Base-by-base conservation (phyloP, 2,113 vertebrate genomes). In the Nothoprocta perdicaria region DNA sequence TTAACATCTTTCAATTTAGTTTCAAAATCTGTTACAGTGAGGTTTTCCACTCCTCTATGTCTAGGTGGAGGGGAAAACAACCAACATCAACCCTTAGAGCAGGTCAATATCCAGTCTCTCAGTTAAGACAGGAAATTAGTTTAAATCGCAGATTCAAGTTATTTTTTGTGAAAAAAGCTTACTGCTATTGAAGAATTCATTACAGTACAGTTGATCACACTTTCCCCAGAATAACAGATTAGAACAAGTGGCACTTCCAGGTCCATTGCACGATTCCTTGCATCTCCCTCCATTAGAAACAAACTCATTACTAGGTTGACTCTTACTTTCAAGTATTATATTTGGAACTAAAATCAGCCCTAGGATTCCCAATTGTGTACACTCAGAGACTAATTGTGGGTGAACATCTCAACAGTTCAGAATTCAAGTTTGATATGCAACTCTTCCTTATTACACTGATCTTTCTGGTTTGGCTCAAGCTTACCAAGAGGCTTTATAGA, bases 311-410 rank as follows among this genome's bases (percentile, higher is more conserved):
- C 41, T 75, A n/a, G 27, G 11, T 74, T 66, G 61, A 18, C 46
- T 27, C 24, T 71, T 26, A 19, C 46, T 50, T 10, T 27, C 24
- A 27, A 52, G 26, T 27, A 63, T 67, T 90, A 92, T 84, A 90
- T 94, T 80, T 84, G 88, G 73, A 83, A 90, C n/a, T 52, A 85
- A 80, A 85, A 88, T 10, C 9, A 92, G 74, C 61, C 21, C 58
- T 78, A 69, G 61, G 50, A 92, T 78, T 90, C 61, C 35, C 77
- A 60, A 86, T 12, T 61, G 18, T 73, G 8, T 55, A 61, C 3
- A 89, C 75, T 85, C 27, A 85, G 63, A 82, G 23, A 93, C 65
- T 80, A 94, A 19, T 69, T 63, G 75, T 16, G 16, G 52, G 58
- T 31, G 65, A 90, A 52, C 46, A 80, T 71, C 33, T 80, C 27